phyloP scores from a whole-genome alignment of 2,888 invertebrate species.

The Napeogenes inachia region DNA sequence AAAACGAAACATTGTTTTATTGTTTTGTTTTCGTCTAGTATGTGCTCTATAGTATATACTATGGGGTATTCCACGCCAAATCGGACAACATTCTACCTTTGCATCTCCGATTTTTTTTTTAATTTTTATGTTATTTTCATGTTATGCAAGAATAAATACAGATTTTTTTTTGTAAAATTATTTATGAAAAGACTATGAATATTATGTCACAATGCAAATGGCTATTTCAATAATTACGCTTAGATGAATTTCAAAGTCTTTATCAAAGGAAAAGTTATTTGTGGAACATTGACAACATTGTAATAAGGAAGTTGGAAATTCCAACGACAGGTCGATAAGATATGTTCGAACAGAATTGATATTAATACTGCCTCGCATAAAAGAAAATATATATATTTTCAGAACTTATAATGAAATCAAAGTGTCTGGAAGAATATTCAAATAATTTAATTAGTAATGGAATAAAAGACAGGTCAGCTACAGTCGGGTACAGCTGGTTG shows the following conservation, averaged over 20 bases:
- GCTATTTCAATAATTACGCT: neutral
- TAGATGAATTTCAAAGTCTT: neutral
- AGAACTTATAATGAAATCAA: no score
- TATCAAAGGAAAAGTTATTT: conserved; percentile 1
- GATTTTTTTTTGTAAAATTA: no score
- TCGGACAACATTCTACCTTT: no score
- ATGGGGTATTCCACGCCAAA: no score
- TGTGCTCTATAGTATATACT: no score
- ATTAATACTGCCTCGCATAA: neutral
- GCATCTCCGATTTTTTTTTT: no score
- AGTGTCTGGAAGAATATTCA: no score
- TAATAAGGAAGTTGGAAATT: conserved; percentile 4
- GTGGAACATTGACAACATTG: neutral
- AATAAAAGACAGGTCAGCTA: neutral
- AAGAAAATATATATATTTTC: neutral
- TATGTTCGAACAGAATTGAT: neutral
- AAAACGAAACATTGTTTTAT: no score
- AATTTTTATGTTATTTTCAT: no score
- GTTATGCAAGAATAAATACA: no score
- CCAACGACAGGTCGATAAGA: neutral
- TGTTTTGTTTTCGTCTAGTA: no score
- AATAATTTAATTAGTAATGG: neutral
- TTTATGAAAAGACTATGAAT: no score
- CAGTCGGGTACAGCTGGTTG: conserved; percentile 30
- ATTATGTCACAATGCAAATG: neutral